These are phyloP conservation scores for Mobula hypostoma DNA, from an alignment of 2,113 vertebrate species.

Conservation along the genomic window DNA sequence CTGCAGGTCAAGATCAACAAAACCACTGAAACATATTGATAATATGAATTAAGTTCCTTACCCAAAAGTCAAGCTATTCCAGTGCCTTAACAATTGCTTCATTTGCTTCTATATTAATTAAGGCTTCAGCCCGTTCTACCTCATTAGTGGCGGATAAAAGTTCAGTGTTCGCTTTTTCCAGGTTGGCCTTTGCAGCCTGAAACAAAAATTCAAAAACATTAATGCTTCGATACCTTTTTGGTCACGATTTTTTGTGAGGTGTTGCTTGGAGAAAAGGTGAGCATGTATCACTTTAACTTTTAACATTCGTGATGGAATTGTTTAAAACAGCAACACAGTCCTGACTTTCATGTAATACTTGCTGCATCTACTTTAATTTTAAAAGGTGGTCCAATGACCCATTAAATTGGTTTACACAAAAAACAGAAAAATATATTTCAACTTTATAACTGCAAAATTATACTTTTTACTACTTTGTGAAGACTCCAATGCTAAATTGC, in stretches of 20 bases:
- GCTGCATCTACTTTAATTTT: not conserved
- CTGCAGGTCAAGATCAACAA: not conserved
- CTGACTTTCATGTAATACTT: not conserved
- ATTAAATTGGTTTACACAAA: not conserved
- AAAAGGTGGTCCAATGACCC: not conserved
- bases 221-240: not conserved
- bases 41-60: not conserved
- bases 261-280: not conserved
- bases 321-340: not conserved
- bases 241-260: not conserved
- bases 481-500: not conserved
- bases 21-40: not conserved
- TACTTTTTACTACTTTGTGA: not conserved
- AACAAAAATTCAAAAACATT: not conserved
- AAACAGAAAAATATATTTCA: not conserved
- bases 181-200: conserved; percentile 78
- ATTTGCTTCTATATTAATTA: conserved; percentile 81
- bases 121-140: conserved; percentile 69
- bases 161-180: conserved; percentile 80
- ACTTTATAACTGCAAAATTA: not conserved
- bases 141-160: conserved; percentile 62
- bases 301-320: not conserved
- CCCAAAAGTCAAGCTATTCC: conserved; percentile 54
- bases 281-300: not conserved
- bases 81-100: conserved; percentile 90